Evolutionary conservation across 1,140 invertebrate genomes (phyloP), one percentile per base, ranked within the genome.

Genomic region (Drosophila busckii): DNA sequence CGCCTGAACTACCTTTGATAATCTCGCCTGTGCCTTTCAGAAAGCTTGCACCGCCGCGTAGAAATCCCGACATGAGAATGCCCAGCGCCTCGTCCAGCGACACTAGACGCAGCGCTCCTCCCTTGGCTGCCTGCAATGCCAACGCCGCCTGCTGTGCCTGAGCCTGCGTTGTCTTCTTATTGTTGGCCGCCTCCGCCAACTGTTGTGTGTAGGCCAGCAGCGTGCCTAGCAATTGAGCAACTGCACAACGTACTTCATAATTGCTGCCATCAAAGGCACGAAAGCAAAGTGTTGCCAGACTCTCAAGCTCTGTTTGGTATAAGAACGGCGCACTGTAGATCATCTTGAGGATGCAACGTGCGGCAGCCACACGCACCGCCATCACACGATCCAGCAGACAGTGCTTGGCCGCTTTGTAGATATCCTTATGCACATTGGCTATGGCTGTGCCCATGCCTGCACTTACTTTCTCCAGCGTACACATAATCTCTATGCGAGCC

Each of bases 401-500:
- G 73, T 93, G 92, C 83, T 93, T 91, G 20, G 94, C 92, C 44
- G 94, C 93, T 90, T 97, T 97, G 86, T 97, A 97, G 65, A 98
- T 94, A 84, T 97, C 95, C 88, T 96, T 97, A 85, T 98, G 95
- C 9, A 95, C 92, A 84, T 93, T 94, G 32, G 90, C 91, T 29
- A 96, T 95, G 23, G 95, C 96, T 13, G 91, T 93, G 25, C 96
- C 96, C 91, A 98, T 95, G 6, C 97, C 96, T 44, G 91, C 90
- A 70, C 93, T 94, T 13, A 95, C 80, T 90, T 98, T 98, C 87
- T 98, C 95, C 53, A 99, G 88, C 2, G 97, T 98, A 53, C 94
- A 91, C 95, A 99, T 98, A 42, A 98, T 98, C 89, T 99, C 98
- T 73, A 97, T 94, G 56, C 98, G 90, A 2, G 94, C 95, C 87